These are phyloP conservation scores for Orthochromis malagaraziensis DNA, from an alignment of 2,113 vertebrate species.

Conservation along the genomic window DNA sequence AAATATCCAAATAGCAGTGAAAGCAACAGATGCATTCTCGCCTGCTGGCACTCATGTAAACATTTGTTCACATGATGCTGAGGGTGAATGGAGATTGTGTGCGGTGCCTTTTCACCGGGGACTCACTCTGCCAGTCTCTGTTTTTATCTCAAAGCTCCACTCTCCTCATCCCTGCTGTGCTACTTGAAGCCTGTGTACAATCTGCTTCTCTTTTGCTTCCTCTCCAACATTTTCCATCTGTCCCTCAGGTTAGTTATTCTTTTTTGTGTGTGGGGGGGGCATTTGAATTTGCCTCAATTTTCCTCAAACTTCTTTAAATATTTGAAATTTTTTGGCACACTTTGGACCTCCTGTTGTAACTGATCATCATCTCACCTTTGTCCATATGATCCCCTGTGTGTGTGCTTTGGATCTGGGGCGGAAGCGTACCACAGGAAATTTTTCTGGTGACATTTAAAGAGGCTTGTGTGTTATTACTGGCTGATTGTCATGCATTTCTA, in stretches of 20 bases:
- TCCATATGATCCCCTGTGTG: neutral
- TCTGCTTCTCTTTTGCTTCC: neutral
- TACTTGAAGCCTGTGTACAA: neutral
- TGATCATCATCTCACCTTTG: neutral
- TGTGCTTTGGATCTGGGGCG: neutral
- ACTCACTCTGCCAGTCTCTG: neutral
- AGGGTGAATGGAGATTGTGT: neutral
- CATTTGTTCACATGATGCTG: neutral
- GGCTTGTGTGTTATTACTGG: neutral
- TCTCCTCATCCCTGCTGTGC: neutral
- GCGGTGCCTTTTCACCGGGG: neutral
- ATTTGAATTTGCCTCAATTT: neutral
- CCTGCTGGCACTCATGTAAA: neutral
- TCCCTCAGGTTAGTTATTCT: neutral
- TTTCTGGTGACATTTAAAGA: slow-evolving; percentile 43
- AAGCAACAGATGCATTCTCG: neutral
- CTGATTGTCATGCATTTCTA: neutral
- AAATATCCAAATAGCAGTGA: neutral
- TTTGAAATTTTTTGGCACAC: neutral
- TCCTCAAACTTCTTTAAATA: neutral
- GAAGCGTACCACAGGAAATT: neutral
- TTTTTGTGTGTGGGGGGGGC: neutral
- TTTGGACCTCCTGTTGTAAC: neutral
- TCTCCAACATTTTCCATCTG: neutral
- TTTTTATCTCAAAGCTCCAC: neutral